These are phyloP conservation scores for Diabrotica virgifera DNA, from an alignment of 1,140 invertebrate genomes.

Conservation along the genomic window DNA sequence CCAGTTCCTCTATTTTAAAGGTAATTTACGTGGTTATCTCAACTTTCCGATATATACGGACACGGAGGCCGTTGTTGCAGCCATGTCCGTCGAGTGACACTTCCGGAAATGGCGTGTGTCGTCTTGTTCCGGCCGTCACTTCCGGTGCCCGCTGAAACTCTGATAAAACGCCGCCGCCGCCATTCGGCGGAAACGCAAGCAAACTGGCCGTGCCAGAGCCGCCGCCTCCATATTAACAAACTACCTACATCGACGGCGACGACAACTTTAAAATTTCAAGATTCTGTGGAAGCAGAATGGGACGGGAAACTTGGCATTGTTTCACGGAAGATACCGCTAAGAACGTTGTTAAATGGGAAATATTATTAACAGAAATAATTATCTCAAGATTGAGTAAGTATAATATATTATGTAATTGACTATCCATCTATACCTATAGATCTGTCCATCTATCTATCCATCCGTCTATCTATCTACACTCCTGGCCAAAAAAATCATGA, in stretches of 20 bases:
- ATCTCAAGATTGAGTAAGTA: too few species aligned
- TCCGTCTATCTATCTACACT: too few species aligned
- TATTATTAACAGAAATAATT: too few species aligned
- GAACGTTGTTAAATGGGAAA: too few species aligned
- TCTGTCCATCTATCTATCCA: too few species aligned
- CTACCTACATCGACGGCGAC: neutral
- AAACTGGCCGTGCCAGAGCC: constrained; percentile 40
- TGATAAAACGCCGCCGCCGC: constrained; percentile 44
- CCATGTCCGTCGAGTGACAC: constrained; percentile 42
- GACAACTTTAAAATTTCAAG: too few species aligned
- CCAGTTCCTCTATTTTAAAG: neutral
- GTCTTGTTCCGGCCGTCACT: constrained; percentile 47
- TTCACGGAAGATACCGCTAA: too few species aligned
- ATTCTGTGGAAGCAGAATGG: too few species aligned
- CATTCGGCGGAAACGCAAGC: constrained; percentile 46
- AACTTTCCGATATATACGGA: neutral
- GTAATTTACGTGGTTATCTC: constrained; percentile 11
- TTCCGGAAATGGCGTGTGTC: constrained; percentile 49
- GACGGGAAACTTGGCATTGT: too few species aligned
- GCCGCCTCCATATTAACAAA: constrained; percentile 26
- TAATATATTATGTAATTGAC: too few species aligned
- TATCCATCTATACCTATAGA: too few species aligned
- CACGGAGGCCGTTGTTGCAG: neutral
- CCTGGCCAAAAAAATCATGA: too few species aligned
- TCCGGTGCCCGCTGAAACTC: constrained; percentile 44